Percentiles rank a stretch among this genome's conserved stretches.
These are phyloP conservation scores for Sweltsa coloradensis DNA, from an alignment of 1,140 invertebrate species.

Conservation along the genomic window DNA sequence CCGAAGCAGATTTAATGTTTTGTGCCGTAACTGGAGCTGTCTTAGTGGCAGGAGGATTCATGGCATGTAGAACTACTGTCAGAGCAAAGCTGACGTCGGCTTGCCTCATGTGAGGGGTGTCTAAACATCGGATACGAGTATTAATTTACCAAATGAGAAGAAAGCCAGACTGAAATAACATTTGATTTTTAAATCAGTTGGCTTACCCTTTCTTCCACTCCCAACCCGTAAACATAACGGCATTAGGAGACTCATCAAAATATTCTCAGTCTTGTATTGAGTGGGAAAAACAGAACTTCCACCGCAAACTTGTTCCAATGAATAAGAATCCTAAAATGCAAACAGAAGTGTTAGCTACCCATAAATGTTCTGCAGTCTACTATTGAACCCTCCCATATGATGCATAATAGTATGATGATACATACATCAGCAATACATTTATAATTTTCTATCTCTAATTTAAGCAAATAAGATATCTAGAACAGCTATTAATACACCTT, in stretches of 20 bases:
- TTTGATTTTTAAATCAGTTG: no score
- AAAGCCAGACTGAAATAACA: no score
- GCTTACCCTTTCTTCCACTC: constrained; percentile 74
- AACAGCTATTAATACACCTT: no score
- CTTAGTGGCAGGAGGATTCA: constrained; percentile 57
- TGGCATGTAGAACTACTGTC: constrained; percentile 76
- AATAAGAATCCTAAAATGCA: constrained; percentile 73
- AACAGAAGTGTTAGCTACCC: neutral
- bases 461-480: no score
- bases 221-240: constrained; percentile 90
- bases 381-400: no score
- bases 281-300: constrained; percentile 75
- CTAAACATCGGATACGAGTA: constrained; percentile 45
- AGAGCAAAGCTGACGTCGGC: constrained; percentile 85
- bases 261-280: constrained; percentile 85
- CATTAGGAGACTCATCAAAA: constrained; percentile 91
- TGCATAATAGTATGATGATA: no score
- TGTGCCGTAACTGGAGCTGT: constrained; percentile 43
- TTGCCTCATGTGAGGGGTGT: constrained; percentile 76
- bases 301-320: constrained; percentile 88
- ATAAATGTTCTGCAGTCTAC: no score
- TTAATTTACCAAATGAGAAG: no score
- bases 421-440: no score
- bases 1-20: constrained; percentile 51
- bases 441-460: no score